These are phyloP conservation scores for Drepana arcuata DNA, from an alignment of 1,140 invertebrate genomes.

Conservation along the genomic window DNA sequence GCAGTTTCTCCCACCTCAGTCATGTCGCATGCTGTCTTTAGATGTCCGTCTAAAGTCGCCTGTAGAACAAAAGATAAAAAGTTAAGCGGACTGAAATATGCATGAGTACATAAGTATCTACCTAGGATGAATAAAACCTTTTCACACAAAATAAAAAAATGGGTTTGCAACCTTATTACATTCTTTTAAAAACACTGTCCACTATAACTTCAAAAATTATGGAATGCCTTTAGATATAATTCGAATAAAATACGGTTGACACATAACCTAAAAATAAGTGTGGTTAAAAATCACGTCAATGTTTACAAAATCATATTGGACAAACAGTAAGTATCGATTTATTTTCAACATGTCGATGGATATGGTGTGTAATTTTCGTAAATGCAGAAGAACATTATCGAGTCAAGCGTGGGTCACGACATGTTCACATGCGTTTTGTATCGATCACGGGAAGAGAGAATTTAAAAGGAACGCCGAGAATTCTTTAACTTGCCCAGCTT, in stretches of 20 bases:
- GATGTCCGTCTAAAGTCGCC: constrained; percentile 78
- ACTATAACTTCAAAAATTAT: too few relatives aligned
- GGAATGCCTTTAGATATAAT: too few relatives aligned
- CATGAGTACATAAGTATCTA: too few relatives aligned
- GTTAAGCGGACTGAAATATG: too few relatives aligned
- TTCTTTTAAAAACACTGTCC: too few relatives aligned
- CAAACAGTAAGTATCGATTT: too few relatives aligned
- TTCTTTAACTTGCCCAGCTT: constrained; percentile 62
- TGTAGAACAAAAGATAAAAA: constrained; percentile 41
- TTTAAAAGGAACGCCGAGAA: constrained; percentile 60
- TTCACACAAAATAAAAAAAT: too few relatives aligned
- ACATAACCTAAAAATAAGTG: constrained; percentile 18
- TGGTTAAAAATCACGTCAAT: too few relatives aligned
- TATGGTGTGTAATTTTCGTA: constrained; percentile 70
- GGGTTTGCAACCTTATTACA: too few relatives aligned
- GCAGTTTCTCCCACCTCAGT: constrained; percentile 90
- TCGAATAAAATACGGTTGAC: too few relatives aligned
- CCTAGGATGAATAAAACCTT: too few relatives aligned
- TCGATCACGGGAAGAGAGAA: constrained; percentile 67
- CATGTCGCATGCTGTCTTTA: constrained; percentile 85
- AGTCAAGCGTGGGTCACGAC: constrained; percentile 71
- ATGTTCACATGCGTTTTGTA: constrained; percentile 72
- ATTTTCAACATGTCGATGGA: constrained; percentile 17
- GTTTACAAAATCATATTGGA: too few relatives aligned
- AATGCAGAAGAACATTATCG: constrained; percentile 63